Evolutionary conservation across 2,797 vertebrate species (phyloP), one percentile per base, ranked within the genome.

Genomic region (Poecilia picta): DNA sequence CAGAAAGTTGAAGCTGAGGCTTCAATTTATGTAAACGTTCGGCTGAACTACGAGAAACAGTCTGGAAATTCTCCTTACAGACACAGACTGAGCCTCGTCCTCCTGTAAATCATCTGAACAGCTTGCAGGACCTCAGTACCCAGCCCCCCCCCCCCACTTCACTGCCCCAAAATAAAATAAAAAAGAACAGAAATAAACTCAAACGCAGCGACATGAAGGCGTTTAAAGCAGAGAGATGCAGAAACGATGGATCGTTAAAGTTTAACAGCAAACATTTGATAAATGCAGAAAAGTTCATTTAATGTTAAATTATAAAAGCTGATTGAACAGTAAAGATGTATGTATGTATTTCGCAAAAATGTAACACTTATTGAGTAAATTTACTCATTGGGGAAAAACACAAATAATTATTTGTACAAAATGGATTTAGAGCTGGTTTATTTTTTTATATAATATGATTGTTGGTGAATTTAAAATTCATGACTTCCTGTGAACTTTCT

Each of bases 171-270:
- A 36, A 59, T 39, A 55, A 66, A 77, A 84, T 81, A 91, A 88
- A 87, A 85, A 84, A 59, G 47, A 79, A 73, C 81, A 87, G 81
- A 89, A 46, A 77, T 43, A 41, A 47, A 28, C 74, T 8, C 39
- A 62, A 28, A 59, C 62, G 76, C 16, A 76, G 39, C 74, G 79
- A 93, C 92, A 93, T 90, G 91, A 59, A 83, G 73, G 76, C 86
- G 83, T 92, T 93, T 90, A 89, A 91, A 83, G 70, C 84, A 78
- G 47, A 76, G 83, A 82, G 76, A 87, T 90, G 90, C 81, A 88
- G 84, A 81, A 84, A 93, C 92, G 93, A 87, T 86, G 80, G 43
- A 81, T 89, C 83, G 85, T 87, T 82, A 89, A 73, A 89, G 74
- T 83, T 80, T 1, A n/a, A 85, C 28, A 18, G 74, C 43, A 81